A percentile compares a stretch with the other conserved stretches of the same genome.
These are phyloP conservation scores for Theodoxus fluviatilis DNA, from an alignment of 2,888 invertebrate genomes.

Conservation along the genomic window DNA sequence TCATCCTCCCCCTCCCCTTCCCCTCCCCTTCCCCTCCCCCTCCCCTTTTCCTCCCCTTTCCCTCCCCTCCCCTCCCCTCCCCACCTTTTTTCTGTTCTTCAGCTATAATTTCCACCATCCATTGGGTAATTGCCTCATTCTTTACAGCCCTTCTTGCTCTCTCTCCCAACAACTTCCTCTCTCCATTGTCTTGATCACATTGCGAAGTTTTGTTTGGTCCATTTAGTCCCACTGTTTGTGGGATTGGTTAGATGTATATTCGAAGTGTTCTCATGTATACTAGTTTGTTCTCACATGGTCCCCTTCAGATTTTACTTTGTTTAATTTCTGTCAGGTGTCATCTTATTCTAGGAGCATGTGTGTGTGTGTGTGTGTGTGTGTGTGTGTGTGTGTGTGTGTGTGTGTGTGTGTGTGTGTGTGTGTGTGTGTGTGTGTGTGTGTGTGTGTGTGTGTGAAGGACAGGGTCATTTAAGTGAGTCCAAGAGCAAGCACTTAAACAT, in stretches of 20 bases:
- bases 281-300: slow-evolving; percentile 4
- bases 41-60: slow-evolving; percentile 1
- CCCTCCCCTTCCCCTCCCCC: slow-evolving; percentile 24
- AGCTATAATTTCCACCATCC: no score
- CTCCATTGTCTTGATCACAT: no score
- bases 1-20: slow-evolving; percentile 23
- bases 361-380: slow-evolving; percentile 14
- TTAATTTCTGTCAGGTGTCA: neutral
- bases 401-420: slow-evolving; percentile 19
- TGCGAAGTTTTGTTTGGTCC: no score
- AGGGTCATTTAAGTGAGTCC: no score
- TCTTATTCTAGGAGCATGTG: no score
- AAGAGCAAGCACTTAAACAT: no score
- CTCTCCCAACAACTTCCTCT: no score
- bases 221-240: no score
- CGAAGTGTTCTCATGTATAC: neutral
- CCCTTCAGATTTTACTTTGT: neutral
- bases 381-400: slow-evolving; percentile 9
- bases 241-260: neutral
- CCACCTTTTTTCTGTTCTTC: no score
- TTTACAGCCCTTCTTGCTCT: no score
- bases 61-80: neutral
- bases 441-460: no score
- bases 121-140: no score
- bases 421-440: slow-evolving; percentile 20